Conservation (phyloP, 2,113 vertebrate species). For the Rhynchomys soricoides region DNA sequence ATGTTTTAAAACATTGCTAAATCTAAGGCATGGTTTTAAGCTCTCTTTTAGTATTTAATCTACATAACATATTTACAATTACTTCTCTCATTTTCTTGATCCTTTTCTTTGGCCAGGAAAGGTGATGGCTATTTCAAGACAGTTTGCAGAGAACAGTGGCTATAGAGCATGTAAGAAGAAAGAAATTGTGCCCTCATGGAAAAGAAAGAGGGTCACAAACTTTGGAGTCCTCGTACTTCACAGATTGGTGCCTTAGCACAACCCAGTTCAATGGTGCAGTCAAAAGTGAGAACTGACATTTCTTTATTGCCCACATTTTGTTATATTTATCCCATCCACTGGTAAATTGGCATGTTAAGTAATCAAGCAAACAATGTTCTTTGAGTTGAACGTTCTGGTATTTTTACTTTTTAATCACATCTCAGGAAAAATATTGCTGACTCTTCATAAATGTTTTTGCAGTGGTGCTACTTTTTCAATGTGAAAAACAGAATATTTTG, state of each 20-base stretch:
- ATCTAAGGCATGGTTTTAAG: not conserved
- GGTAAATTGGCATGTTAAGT: not conserved
- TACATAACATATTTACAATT: not conserved
- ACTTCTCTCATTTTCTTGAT: not conserved
- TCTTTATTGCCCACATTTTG: not conserved
- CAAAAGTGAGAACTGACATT: not conserved
- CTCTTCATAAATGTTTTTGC: not conserved
- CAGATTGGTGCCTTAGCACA: not conserved
- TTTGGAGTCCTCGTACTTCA: not conserved
- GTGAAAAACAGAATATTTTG: not conserved
- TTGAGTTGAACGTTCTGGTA: not conserved
- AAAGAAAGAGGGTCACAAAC: not conserved
- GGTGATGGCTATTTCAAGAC: not conserved
- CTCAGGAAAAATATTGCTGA: not conserved
- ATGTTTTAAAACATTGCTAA: not conserved
- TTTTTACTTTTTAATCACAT: slow-evolving; percentile 44
- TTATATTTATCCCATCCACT: not conserved
- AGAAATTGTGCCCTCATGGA: not conserved
- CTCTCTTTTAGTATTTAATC: not conserved
- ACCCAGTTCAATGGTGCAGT: not conserved
- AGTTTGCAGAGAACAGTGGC: not conserved
- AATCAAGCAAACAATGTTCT: not conserved
- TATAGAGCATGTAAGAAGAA: not conserved
- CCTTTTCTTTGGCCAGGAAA: not conserved
- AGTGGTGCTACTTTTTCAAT: not conserved